Percentiles rank a stretch among this genome's conserved stretches.
These are phyloP conservation scores for Lacerta agilis DNA, from an alignment of 2,797 vertebrate genomes.

Conservation along the genomic window DNA sequence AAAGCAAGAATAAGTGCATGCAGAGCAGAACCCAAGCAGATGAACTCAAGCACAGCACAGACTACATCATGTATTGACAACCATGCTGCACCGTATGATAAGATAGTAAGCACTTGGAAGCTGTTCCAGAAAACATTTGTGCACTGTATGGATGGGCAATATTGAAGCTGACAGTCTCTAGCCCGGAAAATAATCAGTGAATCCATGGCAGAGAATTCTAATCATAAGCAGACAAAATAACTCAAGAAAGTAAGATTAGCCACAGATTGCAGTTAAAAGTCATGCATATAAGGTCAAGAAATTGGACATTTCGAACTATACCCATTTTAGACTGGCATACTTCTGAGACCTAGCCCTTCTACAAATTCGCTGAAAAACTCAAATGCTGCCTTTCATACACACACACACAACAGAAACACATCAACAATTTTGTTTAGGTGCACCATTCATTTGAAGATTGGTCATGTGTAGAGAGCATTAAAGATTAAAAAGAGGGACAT, in stretches of 20 bases:
- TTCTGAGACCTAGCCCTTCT: neutral
- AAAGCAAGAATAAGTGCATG: neutral
- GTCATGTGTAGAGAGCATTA: no score
- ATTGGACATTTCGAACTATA: neutral
- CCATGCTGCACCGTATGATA: no score
- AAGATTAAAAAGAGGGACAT: neutral
- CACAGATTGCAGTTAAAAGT: neutral
- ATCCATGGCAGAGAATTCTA: neutral
- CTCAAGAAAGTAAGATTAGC: neutral
- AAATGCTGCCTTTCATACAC: neutral
- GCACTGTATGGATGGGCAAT: neutral
- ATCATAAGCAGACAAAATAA: neutral
- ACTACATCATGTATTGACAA: neutral
- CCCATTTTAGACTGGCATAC: neutral
- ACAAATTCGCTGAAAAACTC: neutral
- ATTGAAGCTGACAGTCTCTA: neutral
- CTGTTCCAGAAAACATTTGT: neutral
- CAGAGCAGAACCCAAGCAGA: neutral
- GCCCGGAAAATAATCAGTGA: neutral
- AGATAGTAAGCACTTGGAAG: neutral
- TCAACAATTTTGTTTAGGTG: neutral
- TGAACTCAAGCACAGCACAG: neutral
- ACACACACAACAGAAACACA: neutral
- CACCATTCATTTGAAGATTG: neutral
- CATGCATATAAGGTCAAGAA: neutral